Evolutionary conservation across 2,113 vertebrate genomes (phyloP), one percentile per base, ranked within the genome.

Genomic region (Apteryx owenii): DNA sequence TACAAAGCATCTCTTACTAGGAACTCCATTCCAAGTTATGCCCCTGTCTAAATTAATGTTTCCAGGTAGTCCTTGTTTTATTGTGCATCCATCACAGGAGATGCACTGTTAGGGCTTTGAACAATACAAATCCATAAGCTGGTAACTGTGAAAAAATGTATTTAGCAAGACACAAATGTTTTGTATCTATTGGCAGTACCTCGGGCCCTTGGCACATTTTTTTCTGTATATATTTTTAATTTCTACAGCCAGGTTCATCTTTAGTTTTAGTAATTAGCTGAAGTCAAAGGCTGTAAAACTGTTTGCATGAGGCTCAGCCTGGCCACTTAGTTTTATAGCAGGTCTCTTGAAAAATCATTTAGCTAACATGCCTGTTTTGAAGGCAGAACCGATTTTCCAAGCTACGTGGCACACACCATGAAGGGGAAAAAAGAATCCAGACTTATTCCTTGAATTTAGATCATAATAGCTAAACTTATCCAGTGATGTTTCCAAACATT

Each of bases 41-140:
- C 78, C 76, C 88, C 42, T 86, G 70, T 28, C 70, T 83, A 94
- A 94, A 96, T 96, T 93, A 97, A 95, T 97, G 79, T 77, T 93
- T 83, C 89, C 91, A 95, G 89, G 95, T 95, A 95, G 83, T 78
- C 76, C 81, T 60, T 90, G 68, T 83, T 94, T 91, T 90, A 96
- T 68, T 88, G 68, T 2, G 2, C 75, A 96, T 96, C 85, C 76
- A 89, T 95, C 95, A 97, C 60, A 77, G 71, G 36, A 88, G 73
- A 68, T 66, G 60, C 89, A 85, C 38, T 62, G 68, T 60, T 88
- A 78, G 28, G 50, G 71, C 68, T 95, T 46, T 91, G 71, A 92
- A 88, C 81, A 91, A 84, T 81, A 83, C 84, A 95, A 94, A 95
- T 93, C 92, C 81, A 89, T 93, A 93, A 10, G 85, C 36, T 70